phyloP scores from a whole-genome alignment of 2,113 vertebrate species.

The Ovis canadensis region DNA sequence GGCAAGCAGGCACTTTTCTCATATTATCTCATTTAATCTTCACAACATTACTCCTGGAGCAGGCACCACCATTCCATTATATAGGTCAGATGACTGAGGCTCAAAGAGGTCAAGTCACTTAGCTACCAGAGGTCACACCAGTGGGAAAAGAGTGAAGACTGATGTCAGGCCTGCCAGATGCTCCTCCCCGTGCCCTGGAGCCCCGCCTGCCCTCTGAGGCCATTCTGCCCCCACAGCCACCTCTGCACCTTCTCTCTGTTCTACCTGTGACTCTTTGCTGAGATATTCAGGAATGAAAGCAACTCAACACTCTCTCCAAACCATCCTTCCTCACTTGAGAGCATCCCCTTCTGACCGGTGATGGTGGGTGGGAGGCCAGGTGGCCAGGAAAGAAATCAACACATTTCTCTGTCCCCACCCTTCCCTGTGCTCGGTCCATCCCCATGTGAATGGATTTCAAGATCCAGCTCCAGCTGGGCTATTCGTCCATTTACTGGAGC shows the following conservation, averaged over 20 bases:
- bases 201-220: background rate
- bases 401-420: accelerated
- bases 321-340: background rate
- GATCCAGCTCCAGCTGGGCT: background rate
- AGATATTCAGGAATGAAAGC: background rate
- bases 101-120: background rate
- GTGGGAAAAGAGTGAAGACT: background rate
- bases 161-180: background rate
- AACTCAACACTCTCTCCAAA: background rate
- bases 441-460: background rate
- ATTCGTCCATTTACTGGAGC: background rate
- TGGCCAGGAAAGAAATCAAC: background rate
- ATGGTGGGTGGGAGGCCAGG: background rate
- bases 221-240: background rate
- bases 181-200: accelerated
- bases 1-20: background rate
- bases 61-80: background rate
- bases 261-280: background rate
- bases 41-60: background rate
- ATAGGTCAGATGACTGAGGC: background rate
- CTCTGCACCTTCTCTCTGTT: background rate
- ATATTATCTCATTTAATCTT: background rate
- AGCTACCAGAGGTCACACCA: background rate
- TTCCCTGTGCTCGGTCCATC: too few species aligned
- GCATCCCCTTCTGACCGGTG: too few species aligned